These are phyloP conservation scores for Benthosema pterotum DNA, from an alignment of 2,797 vertebrate genomes.

Conservation along the genomic window DNA sequence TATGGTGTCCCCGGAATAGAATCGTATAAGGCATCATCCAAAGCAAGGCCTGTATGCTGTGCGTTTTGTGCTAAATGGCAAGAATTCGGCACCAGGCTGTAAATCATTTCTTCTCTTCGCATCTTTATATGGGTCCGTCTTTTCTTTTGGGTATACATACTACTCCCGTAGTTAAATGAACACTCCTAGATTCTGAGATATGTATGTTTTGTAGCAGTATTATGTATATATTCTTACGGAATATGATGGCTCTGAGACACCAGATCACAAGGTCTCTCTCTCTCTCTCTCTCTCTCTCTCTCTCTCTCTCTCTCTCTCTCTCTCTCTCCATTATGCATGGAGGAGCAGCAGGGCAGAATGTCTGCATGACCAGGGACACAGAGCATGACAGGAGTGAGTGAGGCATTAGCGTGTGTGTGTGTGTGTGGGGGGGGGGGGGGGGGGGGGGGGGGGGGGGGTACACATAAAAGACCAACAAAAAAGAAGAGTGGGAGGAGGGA, in stretches of 20 bases:
- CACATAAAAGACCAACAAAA: conserved; percentile 38
- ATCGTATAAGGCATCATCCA: not conserved
- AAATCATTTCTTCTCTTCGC: too few relatives aligned
- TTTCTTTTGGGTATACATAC: too few relatives aligned
- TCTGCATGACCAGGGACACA: conserved; percentile 55
- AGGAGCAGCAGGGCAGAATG: conserved; percentile 49
- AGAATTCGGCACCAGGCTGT: not conserved
- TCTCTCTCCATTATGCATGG: not conserved
- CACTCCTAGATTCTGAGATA: too few relatives aligned
- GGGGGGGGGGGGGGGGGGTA: conserved; percentile 27
- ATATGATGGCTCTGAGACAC: not conserved
- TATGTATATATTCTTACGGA: conserved; percentile 1
- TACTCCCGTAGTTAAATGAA: too few relatives aligned
- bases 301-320: not conserved
- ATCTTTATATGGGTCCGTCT: too few relatives aligned
- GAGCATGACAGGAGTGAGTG: conserved; percentile 56
- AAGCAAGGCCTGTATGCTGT: not conserved
- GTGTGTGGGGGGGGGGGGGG: not conserved
- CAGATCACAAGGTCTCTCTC: not conserved
- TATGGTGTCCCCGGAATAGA: not conserved
- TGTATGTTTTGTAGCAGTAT: too few relatives aligned
- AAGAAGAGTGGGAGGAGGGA: too few relatives aligned
- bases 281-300: conserved; percentile 4
- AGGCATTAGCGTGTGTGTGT: conserved; percentile 51
- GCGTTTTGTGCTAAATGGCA: not conserved